Evolutionary conservation across 2,113 vertebrate species (phyloP), one percentile per base, ranked within the genome.

Genomic region (Chionis minor): DNA sequence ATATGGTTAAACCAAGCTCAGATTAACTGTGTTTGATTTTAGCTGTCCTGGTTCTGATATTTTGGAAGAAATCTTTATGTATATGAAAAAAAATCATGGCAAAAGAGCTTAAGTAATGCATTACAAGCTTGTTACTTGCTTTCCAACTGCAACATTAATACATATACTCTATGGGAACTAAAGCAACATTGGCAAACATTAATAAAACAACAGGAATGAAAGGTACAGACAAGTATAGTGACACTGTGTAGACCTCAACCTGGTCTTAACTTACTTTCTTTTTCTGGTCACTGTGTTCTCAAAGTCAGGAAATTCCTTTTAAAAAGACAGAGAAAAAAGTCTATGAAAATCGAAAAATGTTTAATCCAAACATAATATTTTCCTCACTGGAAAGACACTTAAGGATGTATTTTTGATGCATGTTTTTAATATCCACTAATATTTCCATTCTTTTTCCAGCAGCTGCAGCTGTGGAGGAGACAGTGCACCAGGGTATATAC

Each of bases 231-330:
- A 96, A 94, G 51, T n/a, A 72, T 30, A 58, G 49, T 90, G 88
- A 83, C 52, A 72, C 21, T 81, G 13, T 54, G 28, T 55, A 93
- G 79, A 96, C 81, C 94, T 88, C 12, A 44, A 83, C 88, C 55
- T 51, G 75, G 87, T 94, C 94, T 95, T 49, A 54, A 98, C 98
- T 98, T 98, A 99, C 99, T 97, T 98, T 98, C 95, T 97, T 89
- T 97, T 97, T 96, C 98, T 98, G 51, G 84, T 69, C 96, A 97
- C 93, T 21, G 78, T 72, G 82, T 91, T 94, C 85, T 97, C 97
- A 95, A 96, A 96, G 86, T 98, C 97, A 92, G 98, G 94, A 96
- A 91, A 96, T 82, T 98, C 97, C 98, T 99, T 74, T 89, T 82
- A 96, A 96, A 96, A 95, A 81, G 88, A 90, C 1, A 94, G 47